Evolutionary conservation across 2,113 vertebrate species (phyloP), one percentile per base, ranked within the genome.

Genomic region (Syngnathus floridae): DNA sequence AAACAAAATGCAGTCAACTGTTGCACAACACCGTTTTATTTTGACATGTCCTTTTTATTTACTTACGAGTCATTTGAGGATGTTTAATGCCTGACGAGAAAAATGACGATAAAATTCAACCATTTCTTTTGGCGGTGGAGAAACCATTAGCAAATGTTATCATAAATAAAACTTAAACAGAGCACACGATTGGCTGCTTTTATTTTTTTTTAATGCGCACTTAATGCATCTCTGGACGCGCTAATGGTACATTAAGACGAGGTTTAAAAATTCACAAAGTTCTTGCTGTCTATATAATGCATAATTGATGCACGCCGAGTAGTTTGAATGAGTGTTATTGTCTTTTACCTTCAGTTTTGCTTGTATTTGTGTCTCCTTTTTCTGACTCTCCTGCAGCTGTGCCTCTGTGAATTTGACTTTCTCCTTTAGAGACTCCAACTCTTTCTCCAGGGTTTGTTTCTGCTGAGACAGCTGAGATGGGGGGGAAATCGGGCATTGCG

Each of bases 301-400:
- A 87, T 84, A 78, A 79, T 79, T 71, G 10, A 84, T 60, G 43
- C 13, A 61, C 51, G 43, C 43, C 57, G 62, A 58, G 55, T 9
- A 37, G 63, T 71, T 63, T 59, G 45, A 22, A 51, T 54, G 60
- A n/a, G 21, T 46, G 7, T 35, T 62, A 37, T 11, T 43, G 60
- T 69, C 54, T 9, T 1, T 67, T 87, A 92, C 91, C 87, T 49
- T 88, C 48, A 91, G 84, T 75, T 88, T 90, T 68, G 72, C 73
- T 77, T 90, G 89, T 43, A 83, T 88, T 64, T 90, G 87, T 1
- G 80, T 54, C 60, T 91, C 89, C 65, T 73, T 88, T 73, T 87
- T 91, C 72, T 90, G 89, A 60, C 85, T 87, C 38, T 87, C 88
- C 64, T 81, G 79, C 52, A 91, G 77, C 65, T 91, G 88, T 51